Percentiles rank a stretch among this genome's conserved stretches.
Evolutionary conservation across 2,888 invertebrate species (phyloP).

Genomic region (Sturmia bella): DNA sequence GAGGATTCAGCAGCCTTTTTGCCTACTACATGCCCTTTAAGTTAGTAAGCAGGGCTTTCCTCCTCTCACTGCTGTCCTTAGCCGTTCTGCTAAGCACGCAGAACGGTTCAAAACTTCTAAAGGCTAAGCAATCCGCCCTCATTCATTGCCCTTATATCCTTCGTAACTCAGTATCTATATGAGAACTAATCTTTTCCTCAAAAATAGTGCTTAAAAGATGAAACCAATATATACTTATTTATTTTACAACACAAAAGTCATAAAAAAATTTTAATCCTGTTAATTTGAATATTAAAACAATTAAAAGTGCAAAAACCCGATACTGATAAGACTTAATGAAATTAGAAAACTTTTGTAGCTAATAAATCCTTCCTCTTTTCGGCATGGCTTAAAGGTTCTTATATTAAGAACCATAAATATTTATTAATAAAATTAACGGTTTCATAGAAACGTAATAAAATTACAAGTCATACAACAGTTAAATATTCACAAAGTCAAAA

Average conservation of each 20-base stretch:
- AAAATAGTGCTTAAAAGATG: no score
- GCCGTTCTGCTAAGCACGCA: no score
- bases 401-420: constrained; percentile 77
- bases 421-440: constrained; percentile 80
- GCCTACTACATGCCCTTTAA: no score
- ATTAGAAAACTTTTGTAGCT: constrained; percentile 61
- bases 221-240: no score
- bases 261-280: constrained; percentile 49
- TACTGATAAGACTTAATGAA: constrained; percentile 52
- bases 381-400: constrained; percentile 22
- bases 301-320: constrained; percentile 13
- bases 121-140: no score
- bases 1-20: no score
- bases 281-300: constrained; percentile 67
- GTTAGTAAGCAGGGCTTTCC: no score
- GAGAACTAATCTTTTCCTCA: no score
- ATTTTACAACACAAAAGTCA: background rate
- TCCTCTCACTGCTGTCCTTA: no score
- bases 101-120: no score
- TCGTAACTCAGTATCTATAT: no score
- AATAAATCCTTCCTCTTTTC: constrained; percentile 62
- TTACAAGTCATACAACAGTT: constrained; percentile 76
- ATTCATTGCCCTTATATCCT: no score
- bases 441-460: constrained; percentile 73
- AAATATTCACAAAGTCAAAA: constrained; percentile 74